Percentiles rank a stretch among this genome's conserved stretches.
phyloP scores from a whole-genome alignment of 2,113 vertebrate genomes.

The Macquaria ambigua region DNA sequence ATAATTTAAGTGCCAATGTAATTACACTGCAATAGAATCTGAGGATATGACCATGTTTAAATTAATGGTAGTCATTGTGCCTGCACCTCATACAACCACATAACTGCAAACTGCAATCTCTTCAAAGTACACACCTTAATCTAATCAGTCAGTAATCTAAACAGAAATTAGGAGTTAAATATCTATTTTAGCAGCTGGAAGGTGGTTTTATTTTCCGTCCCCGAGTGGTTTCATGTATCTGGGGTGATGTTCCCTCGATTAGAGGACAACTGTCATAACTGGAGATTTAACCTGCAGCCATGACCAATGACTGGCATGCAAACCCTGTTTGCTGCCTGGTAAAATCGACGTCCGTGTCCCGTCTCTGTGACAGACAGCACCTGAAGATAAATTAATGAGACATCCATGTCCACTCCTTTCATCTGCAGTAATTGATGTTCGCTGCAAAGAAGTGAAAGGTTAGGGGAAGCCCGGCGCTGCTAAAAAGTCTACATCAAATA shows the following conservation, averaged over 20 bases:
- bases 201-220: background rate
- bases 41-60: background rate
- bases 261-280: conserved; percentile 31
- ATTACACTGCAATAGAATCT: conserved; percentile 14
- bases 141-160: background rate
- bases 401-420: conserved; percentile 37
- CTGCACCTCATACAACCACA: background rate
- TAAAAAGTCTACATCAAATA: conserved; percentile 68
- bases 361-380: conserved; percentile 19
- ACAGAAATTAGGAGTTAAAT: background rate
- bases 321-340: conserved; percentile 9
- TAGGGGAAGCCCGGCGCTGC: conserved; percentile 59
- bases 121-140: background rate
- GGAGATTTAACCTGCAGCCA: conserved; percentile 3
- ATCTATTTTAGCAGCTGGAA: background rate
- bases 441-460: conserved; percentile 59
- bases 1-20: conserved; percentile 9
- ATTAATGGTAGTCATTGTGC: background rate
- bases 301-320: background rate
- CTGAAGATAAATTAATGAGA: conserved; percentile 47
- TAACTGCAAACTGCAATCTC: conserved; percentile 11
- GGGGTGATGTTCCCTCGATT: conserved; percentile 18
- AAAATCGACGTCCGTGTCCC: conserved; percentile 28
- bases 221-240: background rate
- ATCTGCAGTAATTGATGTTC: conserved; percentile 52